phyloP scores from a whole-genome alignment of 2,113 vertebrate species.

The Scartelaos histophorus region DNA sequence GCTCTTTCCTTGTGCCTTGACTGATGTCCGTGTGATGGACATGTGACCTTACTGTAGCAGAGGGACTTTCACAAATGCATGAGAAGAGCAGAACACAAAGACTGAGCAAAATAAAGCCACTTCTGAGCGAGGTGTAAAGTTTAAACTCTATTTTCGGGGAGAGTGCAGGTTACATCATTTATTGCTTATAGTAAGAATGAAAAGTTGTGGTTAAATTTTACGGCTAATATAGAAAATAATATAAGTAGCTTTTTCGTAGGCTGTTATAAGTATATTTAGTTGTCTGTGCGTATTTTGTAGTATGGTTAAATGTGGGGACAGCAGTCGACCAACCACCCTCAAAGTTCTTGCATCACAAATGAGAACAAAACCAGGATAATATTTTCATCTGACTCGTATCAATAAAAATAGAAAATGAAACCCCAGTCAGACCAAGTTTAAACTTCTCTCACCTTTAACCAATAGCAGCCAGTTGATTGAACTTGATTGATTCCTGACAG shows the following conservation, averaged over 20 bases:
- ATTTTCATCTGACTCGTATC: neutral
- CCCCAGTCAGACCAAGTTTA: conserved; percentile 11
- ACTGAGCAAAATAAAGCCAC: conserved; percentile 54
- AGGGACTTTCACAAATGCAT: conserved; percentile 17
- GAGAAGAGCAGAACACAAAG: conserved; percentile 29
- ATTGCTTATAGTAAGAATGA: neutral
- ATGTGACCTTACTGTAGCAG: neutral
- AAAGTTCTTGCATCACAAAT: too few relatives aligned
- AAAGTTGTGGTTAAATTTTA: too few relatives aligned
- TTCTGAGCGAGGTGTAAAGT: conserved; percentile 22
- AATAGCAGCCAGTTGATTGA: conserved; percentile 60
- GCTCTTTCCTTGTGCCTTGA: conserved; percentile 17
- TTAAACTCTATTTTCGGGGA: neutral
- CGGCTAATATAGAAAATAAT: too few relatives aligned
- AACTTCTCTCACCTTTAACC: conserved; percentile 31
- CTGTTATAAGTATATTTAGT: too few relatives aligned
- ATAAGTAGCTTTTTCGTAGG: too few relatives aligned
- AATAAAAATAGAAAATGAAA: neutral
- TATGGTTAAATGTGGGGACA: too few relatives aligned
- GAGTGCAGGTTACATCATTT: neutral
- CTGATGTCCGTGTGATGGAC: conserved; percentile 40
- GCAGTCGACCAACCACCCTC: too few relatives aligned
- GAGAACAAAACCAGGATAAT: too few relatives aligned
- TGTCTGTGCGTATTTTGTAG: too few relatives aligned
- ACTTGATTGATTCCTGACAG: conserved; percentile 67